Conservation (phyloP, 2,888 invertebrate species). For the Pristionchus entomophagus region DNA sequence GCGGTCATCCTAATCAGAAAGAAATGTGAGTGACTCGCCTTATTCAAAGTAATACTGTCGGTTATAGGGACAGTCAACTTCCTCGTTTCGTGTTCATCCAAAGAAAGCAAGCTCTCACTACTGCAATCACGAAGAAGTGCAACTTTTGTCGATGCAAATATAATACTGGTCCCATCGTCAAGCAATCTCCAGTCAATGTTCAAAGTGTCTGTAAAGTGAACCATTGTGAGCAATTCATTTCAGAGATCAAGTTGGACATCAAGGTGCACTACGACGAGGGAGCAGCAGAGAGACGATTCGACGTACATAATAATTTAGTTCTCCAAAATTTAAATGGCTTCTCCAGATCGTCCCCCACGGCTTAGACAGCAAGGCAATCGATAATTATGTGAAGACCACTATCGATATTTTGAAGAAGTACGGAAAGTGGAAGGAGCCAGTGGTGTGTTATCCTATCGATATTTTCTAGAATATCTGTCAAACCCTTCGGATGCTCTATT, state of each 20-base stretch:
- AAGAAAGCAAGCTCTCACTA: background rate
- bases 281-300: background rate
- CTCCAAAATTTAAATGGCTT: background rate
- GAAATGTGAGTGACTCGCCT: background rate
- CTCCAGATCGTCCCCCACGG: background rate
- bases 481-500: no score
- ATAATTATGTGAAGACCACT: background rate
- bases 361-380: background rate
- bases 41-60: background rate
- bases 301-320: background rate
- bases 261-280: background rate
- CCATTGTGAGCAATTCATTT: no score
- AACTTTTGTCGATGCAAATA: background rate
- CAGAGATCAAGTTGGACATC: background rate
- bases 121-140: background rate
- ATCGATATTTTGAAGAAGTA: background rate
- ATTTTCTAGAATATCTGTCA: no score
- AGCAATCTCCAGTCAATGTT: background rate
- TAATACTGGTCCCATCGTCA: background rate
- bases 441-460: background rate
- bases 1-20: background rate
- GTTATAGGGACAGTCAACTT: background rate
- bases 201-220: background rate
- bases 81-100: background rate
- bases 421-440: conserved; percentile 34